Conservation (phyloP, 2,113 vertebrate species). For the Barnardius zonarius region DNA sequence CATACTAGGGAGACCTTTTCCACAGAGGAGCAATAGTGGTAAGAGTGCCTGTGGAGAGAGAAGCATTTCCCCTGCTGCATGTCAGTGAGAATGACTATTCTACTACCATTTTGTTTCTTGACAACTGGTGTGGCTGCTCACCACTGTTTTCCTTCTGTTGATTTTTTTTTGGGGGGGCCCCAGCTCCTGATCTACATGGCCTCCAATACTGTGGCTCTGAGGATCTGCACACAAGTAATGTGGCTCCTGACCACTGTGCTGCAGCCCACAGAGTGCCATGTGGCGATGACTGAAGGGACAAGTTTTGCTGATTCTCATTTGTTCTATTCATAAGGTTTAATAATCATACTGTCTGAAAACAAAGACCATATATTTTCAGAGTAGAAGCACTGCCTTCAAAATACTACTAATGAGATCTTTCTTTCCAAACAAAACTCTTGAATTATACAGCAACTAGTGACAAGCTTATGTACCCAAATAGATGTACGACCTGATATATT, state of each 20-base stretch:
- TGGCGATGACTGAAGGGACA: background rate
- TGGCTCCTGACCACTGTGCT: background rate
- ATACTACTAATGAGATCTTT: background rate
- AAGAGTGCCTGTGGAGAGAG: background rate
- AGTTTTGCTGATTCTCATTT: background rate
- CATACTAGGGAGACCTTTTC: background rate
- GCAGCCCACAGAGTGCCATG: rapidly evolving
- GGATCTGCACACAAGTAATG: rapidly evolving
- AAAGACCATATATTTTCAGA: background rate
- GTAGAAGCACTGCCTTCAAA: background rate
- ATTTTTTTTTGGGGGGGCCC: background rate
- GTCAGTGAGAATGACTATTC: background rate
- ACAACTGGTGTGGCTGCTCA: background rate
- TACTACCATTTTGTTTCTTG: background rate
- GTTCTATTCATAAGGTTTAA: background rate
- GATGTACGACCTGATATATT: background rate
- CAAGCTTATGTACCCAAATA: background rate
- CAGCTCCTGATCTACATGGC: background rate
- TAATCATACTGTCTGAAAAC: background rate
- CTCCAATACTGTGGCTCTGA: background rate
- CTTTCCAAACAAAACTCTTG: background rate
- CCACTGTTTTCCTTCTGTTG: background rate
- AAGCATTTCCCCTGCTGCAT: background rate
- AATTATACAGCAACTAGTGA: background rate
- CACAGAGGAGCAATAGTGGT: background rate